Percentiles rank a stretch among this genome's conserved stretches.
Conservation (phyloP, 2,113 vertebrate species). For the Prinia subflava region DNA sequence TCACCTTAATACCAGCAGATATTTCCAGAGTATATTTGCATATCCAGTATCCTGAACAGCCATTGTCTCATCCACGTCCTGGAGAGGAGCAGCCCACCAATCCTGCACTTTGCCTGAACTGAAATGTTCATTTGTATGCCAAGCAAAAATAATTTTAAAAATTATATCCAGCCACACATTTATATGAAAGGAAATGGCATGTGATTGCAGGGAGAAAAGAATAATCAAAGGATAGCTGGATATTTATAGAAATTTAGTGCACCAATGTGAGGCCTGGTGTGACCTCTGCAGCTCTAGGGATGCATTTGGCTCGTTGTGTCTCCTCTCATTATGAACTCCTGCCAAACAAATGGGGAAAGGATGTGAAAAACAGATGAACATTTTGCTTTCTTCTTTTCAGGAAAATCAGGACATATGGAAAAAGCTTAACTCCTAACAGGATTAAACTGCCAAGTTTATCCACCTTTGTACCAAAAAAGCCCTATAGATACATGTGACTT, state of each 20-base stretch:
- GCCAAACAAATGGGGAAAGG: neutral
- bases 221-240: neutral
- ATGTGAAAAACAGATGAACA: slow-evolving; percentile 46
- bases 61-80: neutral
- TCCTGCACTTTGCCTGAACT: neutral
- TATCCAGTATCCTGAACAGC: neutral
- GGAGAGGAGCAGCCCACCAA: neutral
- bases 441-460: slow-evolving; percentile 29
- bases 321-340: slow-evolving; percentile 27
- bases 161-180: neutral
- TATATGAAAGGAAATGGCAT: neutral
- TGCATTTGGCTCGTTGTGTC: neutral
- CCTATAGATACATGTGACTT: slow-evolving; percentile 4
- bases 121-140: neutral
- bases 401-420: slow-evolving; percentile 53
- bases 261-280: neutral
- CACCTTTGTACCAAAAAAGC: neutral
- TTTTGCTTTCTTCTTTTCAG: slow-evolving; percentile 47
- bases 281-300: slow-evolving; percentile 8
- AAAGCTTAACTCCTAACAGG: neutral
- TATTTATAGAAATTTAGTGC: slow-evolving; percentile 9
- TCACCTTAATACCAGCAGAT: neutral
- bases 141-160: neutral
- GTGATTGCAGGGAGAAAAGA: neutral
- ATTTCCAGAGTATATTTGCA: neutral